Conservation (phyloP, 2,113 vertebrate species). For the Bubo bubo region DNA sequence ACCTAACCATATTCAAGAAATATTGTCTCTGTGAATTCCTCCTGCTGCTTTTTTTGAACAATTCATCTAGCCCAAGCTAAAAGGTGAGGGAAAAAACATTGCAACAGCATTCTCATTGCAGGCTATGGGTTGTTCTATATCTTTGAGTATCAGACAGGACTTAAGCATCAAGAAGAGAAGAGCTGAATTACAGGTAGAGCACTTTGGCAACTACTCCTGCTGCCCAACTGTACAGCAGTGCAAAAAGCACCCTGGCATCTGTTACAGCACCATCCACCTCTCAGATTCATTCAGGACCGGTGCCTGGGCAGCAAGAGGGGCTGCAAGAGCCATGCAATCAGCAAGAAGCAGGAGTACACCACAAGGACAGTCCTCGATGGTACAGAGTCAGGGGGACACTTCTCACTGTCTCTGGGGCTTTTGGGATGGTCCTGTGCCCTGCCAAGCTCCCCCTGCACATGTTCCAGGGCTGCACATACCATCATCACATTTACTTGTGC, state of each 20-base stretch:
- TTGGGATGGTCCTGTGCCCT: background rate
- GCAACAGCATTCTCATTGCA: background rate
- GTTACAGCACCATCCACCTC: background rate
- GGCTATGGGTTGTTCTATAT: background rate
- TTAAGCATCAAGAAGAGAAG: background rate
- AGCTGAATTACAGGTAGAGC: background rate
- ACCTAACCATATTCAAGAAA: background rate
- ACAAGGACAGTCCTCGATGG: rapidly evolving
- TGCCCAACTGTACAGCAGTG: background rate
- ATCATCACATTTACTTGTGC: rapidly evolving
- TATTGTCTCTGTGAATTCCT: background rate
- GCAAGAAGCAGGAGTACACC: background rate
- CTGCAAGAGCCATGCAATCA: background rate
- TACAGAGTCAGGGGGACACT: no score
- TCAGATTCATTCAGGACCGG: background rate
- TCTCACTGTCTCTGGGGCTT: background rate
- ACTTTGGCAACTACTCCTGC: background rate
- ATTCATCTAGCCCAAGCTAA: background rate
- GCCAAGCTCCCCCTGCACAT: background rate
- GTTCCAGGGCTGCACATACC: background rate
- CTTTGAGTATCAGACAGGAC: background rate
- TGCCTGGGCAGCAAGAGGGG: background rate
- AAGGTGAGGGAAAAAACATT: rapidly evolving
- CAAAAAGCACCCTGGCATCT: background rate
- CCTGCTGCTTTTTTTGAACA: background rate